Base-by-base conservation (phyloP, 2,888 invertebrate species). In the Oscheius sp. region DNA sequence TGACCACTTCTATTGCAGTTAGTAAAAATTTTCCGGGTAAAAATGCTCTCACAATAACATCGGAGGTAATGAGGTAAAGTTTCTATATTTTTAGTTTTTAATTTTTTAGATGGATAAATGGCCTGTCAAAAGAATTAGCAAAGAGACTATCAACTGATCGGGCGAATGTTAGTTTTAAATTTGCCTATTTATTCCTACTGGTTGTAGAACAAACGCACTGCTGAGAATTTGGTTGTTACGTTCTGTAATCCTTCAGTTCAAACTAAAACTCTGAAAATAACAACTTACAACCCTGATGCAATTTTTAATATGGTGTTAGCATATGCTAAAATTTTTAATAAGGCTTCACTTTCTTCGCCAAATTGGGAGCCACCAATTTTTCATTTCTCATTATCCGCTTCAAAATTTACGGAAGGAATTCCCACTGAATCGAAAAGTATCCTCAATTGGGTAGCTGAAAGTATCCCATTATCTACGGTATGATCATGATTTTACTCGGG, bases 1-100 rank as follows among this genome's bases (percentile, higher is more conserved):
- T 94, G 65, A 90, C 94, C 0, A 95, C 95, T 87, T 95, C 95
- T 62, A 94, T 97, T 80, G 96, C 95, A 0, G 95, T 95, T 12
- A 67, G 94, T 86, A 97, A 97, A 88, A 93, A 93, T 84, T 95
- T 97, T 86, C 91, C 91, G 1, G 96, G 94, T 0, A 91, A 90
- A 82, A 90, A 90, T 76, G 91, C 92, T 9, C 90, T 95, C 4
- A 87, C 88, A 0, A 91, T 89, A 59, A 91, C 92, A 32, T 44
- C 8, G 32, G 24, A 17, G 17, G 5, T 62, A 20, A 22, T 62
- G 22, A 44, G 49, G 12, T 12, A 49, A 36, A n/a, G 30, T 33
- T n/a, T 47, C 9, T 9, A 36, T 9, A 36, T 36, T 9, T 9
- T 9, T 36, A 36, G 14, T 36, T 8, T 9, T 9, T 36, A 36